Base-by-base conservation (phyloP, 2,888 invertebrate species). In the Alsophila aescularia region DNA sequence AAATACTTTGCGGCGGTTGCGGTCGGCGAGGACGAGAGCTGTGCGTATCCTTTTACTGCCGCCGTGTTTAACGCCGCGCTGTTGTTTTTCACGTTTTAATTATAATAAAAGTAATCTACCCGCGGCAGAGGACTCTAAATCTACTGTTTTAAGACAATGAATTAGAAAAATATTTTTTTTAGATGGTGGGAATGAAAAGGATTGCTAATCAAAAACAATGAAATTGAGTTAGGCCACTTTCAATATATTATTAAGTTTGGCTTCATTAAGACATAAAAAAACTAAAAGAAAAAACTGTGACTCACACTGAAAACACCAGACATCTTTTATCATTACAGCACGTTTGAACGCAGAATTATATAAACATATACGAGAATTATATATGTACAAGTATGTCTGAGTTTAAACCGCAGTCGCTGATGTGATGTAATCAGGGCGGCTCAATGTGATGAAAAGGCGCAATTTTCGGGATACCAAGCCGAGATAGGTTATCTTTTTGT, bases 401-500 rank as follows among this genome's bases (percentile, higher is more conserved):
- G 39, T 40, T 40, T 21, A 40, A 40, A 48, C 48, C 41, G 16
- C 49, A 41, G 32, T 40, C 42, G 36, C 29, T 36, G 39, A 40
- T 34, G 27, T 32, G 43, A 37, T 37, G 24, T 51, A 51, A 51
- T 51, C 51, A 37, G 37, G 16, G 21, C 13, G 34, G 51, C 43
- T 51, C 51, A 36, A 45, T 48, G 58, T 52, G 52, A 61, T 51
- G 58, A 53, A 53, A 61, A 58, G 52, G 43, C 52, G 55, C 55
- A 53, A 55, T 58, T 58, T 50, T 50, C 48, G 47, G 34, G 47
- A 47, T 50, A 55, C 50, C 52, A 24, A 35, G 27, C 47, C 50
- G 48, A 53, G 61, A 58, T 62, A 58, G 50, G 52, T 56, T 62
- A 62, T 62, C 61, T 62, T 48, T 58, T 53, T 56, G 58, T 51